Conservation (phyloP, 2,113 vertebrate genomes). For the Mastomys natalensis region DNA sequence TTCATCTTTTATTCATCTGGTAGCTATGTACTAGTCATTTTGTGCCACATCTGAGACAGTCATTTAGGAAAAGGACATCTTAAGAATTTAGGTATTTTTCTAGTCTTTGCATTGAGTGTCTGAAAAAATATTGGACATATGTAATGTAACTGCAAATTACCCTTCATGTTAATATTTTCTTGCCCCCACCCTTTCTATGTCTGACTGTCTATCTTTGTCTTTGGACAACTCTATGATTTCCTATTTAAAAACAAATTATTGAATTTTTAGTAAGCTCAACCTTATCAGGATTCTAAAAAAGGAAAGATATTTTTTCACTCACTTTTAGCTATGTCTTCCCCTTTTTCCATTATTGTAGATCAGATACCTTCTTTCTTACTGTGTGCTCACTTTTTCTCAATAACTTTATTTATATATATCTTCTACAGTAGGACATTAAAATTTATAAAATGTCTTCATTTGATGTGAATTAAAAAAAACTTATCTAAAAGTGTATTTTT, state of each 20-base stretch:
- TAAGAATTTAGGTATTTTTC: slow-evolving; percentile 42
- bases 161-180: slow-evolving; percentile 58
- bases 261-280: slow-evolving; percentile 31
- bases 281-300: slow-evolving; percentile 13
- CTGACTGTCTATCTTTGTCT: background rate
- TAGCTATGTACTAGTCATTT: slow-evolving; percentile 38
- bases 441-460: background rate
- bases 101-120: slow-evolving; percentile 56
- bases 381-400: background rate
- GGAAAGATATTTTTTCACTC: background rate
- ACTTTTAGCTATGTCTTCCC: background rate
- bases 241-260: slow-evolving; percentile 61
- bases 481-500: background rate
- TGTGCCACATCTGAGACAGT: slow-evolving; percentile 54
- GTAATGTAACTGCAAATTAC: slow-evolving; percentile 37
- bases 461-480: slow-evolving; percentile 47
- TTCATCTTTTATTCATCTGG: slow-evolving; percentile 73
- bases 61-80: slow-evolving; percentile 60
- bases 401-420: background rate
- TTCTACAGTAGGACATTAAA: slow-evolving; percentile 10
- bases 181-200: background rate
- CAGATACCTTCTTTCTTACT: slow-evolving; percentile 8
- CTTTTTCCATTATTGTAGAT: slow-evolving; percentile 25
- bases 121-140: slow-evolving; percentile 59
- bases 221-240: slow-evolving; percentile 54